A percentile compares a stretch with the other conserved stretches of the same genome.
Evolutionary conservation across 1,140 invertebrate genomes (phyloP).

Genomic region (Ips nitidus): DNA sequence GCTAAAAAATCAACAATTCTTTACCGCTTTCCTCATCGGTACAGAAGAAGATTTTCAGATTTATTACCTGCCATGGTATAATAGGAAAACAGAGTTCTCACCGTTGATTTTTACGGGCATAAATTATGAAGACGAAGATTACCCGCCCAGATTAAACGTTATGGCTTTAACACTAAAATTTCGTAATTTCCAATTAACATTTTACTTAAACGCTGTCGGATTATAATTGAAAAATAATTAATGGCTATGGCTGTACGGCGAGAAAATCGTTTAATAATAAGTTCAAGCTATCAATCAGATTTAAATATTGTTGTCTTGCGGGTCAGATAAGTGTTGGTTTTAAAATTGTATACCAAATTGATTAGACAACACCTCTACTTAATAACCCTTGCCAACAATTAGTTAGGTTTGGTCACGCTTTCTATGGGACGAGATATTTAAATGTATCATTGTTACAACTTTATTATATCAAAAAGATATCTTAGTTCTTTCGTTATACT

Average conservation of each 20-base stretch:
- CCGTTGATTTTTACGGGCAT: slow-evolving; percentile 13
- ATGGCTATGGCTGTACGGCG: slow-evolving; percentile 13
- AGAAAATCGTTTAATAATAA: slow-evolving; percentile 23
- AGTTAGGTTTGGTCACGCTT: background rate
- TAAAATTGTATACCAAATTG: slow-evolving; percentile 5
- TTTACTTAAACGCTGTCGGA: slow-evolving; percentile 30
- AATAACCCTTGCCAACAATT: background rate
- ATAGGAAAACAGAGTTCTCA: slow-evolving; percentile 15
- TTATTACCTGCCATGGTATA: slow-evolving; percentile 4
- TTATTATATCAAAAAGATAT: no score
- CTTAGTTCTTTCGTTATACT: no score
- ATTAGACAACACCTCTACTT: slow-evolving; percentile 10
- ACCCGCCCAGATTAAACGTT: slow-evolving; percentile 12
- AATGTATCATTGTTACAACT: no score
- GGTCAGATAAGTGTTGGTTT: slow-evolving; percentile 10
- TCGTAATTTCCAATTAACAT: slow-evolving; percentile 33
- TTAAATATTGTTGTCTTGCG: slow-evolving; percentile 15
- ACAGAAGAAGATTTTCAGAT: background rate
- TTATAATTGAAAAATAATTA: slow-evolving; percentile 33
- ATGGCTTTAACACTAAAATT: slow-evolving; percentile 17
- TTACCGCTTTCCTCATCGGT: background rate
- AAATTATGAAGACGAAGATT: slow-evolving; percentile 19
- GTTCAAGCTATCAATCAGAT: slow-evolving; percentile 22
- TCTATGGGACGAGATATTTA: no score
- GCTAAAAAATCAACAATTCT: background rate